Conservation (phyloP, 2,113 vertebrate species). For the Brachypodius melanocephalos region DNA sequence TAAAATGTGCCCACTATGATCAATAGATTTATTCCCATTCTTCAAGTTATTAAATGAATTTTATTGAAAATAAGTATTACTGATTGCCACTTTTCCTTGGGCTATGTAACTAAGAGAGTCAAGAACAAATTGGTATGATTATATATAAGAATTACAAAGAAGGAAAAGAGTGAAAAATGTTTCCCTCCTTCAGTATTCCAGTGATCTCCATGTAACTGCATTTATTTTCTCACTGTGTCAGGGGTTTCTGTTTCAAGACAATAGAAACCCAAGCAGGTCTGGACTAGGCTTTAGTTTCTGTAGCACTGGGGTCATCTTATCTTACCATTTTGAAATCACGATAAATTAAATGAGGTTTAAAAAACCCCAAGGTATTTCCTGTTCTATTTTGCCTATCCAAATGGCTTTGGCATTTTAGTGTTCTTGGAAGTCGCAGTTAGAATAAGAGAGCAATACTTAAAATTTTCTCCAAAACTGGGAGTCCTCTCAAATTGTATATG, state of each 20-base stretch:
- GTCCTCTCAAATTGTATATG: background rate
- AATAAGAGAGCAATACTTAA: background rate
- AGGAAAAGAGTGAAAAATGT: background rate
- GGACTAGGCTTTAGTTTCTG: background rate
- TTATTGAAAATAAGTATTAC: background rate
- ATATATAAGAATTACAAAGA: background rate
- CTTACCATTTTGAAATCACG: background rate
- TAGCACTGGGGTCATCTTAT: background rate
- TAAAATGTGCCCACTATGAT: background rate
- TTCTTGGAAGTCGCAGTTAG: background rate
- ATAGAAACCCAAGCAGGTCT: background rate
- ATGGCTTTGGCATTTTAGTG: background rate
- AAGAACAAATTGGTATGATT: background rate
- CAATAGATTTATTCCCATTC: slow-evolving; percentile 28
- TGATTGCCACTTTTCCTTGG: slow-evolving; percentile 17
- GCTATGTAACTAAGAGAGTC: background rate
- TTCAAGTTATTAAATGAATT: slow-evolving; percentile 42
- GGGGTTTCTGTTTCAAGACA: background rate
- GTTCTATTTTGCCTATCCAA: background rate
- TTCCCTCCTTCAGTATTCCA: background rate
- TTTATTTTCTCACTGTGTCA: background rate
- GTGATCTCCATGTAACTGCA: background rate
- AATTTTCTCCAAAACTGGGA: background rate
- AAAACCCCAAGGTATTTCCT: background rate
- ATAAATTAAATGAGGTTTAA: background rate